phyloP scores from a whole-genome alignment of 2,888 invertebrate species.

The Acrobasis suavella region DNA sequence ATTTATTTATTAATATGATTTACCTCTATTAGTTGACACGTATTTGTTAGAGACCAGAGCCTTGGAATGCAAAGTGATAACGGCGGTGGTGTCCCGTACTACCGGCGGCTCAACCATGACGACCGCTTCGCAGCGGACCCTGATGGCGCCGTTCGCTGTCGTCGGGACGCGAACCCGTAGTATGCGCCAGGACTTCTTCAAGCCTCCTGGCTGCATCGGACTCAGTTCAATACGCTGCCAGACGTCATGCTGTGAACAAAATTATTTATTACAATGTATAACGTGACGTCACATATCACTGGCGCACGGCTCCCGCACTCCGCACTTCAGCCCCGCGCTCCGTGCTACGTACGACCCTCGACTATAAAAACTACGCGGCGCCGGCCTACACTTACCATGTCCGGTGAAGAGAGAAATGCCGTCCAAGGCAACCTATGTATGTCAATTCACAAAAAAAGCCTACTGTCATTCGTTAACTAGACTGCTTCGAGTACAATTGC shows the following conservation, averaged over 20 bases:
- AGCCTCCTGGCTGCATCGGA: constrained; percentile 57
- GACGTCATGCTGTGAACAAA: constrained; percentile 57
- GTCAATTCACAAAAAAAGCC: too few relatives aligned
- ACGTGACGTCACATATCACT: too few relatives aligned
- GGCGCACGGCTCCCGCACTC: too few relatives aligned
- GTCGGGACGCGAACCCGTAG: constrained; percentile 62
- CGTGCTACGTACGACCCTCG: too few relatives aligned
- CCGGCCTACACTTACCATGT: too few relatives aligned
- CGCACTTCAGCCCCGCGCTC: too few relatives aligned
- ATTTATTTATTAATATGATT: constrained; percentile 7
- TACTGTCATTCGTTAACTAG: too few relatives aligned
- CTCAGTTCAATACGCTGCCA: constrained; percentile 72
- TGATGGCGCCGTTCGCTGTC: constrained; percentile 64
- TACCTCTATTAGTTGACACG: constrained; percentile 68
- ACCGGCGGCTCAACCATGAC: constrained; percentile 69
- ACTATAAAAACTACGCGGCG: too few relatives aligned
- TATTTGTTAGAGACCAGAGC: constrained; percentile 76
- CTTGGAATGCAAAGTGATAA: constrained; percentile 67
- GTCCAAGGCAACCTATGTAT: too few relatives aligned
- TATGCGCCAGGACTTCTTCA: constrained; percentile 69
- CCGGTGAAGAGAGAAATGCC: too few relatives aligned
- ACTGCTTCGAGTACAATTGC: too few relatives aligned
- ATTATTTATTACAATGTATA: background rate
- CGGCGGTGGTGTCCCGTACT: constrained; percentile 54
- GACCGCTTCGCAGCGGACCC: constrained; percentile 67